Percentiles rank a stretch among this genome's conserved stretches.
phyloP scores from a whole-genome alignment of 30 jellyfish, hydroid and myxozoan genomes.

The Chrysaora quinquecirrha region DNA sequence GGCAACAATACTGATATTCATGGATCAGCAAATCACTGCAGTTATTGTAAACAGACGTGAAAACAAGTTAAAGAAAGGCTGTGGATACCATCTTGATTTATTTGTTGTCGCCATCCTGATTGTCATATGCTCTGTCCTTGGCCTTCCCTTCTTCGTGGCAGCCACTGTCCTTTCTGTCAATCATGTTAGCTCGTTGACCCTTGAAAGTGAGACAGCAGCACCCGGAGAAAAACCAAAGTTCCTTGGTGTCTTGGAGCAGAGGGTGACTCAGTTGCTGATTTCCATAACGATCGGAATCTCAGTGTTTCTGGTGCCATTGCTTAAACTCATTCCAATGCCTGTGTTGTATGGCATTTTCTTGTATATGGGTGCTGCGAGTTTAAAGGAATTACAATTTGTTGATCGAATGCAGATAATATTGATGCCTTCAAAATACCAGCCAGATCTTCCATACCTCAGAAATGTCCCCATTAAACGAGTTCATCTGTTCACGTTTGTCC shows the following conservation, averaged over 20 bases:
- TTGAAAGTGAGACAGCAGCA: constrained; percentile 77
- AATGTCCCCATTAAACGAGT: constrained; percentile 85
- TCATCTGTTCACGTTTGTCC: constrained; percentile 81
- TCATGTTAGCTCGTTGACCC: constrained; percentile 65
- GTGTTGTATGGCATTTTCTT: constrained; percentile 63
- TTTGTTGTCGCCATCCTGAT: constrained; percentile 62
- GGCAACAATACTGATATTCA: constrained; percentile 66
- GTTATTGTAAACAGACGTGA: constrained; percentile 76
- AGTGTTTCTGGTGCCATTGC: constrained; percentile 64
- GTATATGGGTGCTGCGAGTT: constrained; percentile 77
- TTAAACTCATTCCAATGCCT: constrained; percentile 68
- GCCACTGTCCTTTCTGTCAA: constrained; percentile 79
- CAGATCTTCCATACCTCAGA: constrained; percentile 82
- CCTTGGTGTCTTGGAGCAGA: constrained; percentile 66
- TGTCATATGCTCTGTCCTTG: constrained; percentile 75
- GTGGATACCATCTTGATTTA: constrained; percentile 93
- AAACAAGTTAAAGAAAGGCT: constrained; percentile 69
- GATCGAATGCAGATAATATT: constrained; percentile 81
- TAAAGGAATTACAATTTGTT: constrained; percentile 71
- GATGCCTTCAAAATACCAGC: constrained; percentile 88
- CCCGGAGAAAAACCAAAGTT: constrained; percentile 77
- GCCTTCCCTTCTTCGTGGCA: constrained; percentile 89
- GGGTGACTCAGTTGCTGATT: constrained; percentile 69
- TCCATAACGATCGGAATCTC: constrained; percentile 64
- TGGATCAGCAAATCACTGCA: constrained; percentile 91